Percentiles rank a stretch among this genome's conserved stretches.
Evolutionary conservation across 2,113 vertebrate genomes (phyloP).

Genomic region (Morone saxatilis): DNA sequence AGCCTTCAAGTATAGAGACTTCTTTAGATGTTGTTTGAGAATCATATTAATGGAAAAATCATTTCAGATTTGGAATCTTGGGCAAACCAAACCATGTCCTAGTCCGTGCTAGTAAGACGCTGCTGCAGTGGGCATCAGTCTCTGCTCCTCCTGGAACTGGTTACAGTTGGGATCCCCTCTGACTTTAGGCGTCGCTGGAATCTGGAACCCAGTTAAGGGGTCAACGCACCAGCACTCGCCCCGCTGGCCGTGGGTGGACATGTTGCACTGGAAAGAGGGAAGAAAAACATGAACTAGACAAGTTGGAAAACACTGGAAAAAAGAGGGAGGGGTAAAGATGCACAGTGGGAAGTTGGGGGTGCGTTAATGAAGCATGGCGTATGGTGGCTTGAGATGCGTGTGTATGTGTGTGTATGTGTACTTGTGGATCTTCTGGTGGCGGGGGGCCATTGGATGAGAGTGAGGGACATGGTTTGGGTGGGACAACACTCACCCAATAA

Average conservation of each 20-base stretch:
- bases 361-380: constrained; percentile 74
- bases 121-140: constrained; percentile 36
- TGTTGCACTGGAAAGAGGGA: constrained; percentile 91
- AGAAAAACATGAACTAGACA: constrained; percentile 70
- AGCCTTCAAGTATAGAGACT: background rate
- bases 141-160: constrained; percentile 87
- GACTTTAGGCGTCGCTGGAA: constrained; percentile 89
- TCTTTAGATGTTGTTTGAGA: background rate
- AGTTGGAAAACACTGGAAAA: constrained; percentile 62
- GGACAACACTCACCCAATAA: constrained; percentile 75
- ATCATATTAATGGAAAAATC: background rate
- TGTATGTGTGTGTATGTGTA: constrained; percentile 25
- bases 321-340: constrained; percentile 51
- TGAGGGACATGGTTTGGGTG: constrained; percentile 65
- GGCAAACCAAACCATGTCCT: background rate
- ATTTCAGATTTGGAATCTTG: background rate
- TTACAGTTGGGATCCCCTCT: constrained; percentile 95
- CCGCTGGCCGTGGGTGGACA: constrained; percentile 94
- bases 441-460: constrained; percentile 65
- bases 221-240: constrained; percentile 98
- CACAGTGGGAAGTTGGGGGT: constrained; percentile 66
- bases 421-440: constrained; percentile 29
- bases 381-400: constrained; percentile 48
- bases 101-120: background rate
- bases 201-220: constrained; percentile 90